Evolutionary conservation across 2,888 invertebrate species (phyloP), one percentile per base, ranked within the genome.

Genomic region (Xestobium rufovillosum): DNA sequence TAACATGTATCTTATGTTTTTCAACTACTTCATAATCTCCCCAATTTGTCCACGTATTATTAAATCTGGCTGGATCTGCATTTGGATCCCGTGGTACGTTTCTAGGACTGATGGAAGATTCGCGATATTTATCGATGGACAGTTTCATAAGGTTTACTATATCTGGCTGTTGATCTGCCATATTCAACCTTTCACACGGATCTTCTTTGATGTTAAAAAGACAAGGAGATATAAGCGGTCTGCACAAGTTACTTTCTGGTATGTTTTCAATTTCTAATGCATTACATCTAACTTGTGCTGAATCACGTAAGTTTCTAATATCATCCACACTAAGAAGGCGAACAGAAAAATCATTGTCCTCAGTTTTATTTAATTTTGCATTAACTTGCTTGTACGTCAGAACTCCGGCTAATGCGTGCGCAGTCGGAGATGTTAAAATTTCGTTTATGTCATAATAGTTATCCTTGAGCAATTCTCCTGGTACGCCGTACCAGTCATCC

Each of bases 11-110:
- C 38, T 55, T 57, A 31, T 51, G 37, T 32, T 44, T 52, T 3
- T 44, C 33, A 3, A 56, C 51, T 34, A 71, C 69, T 42, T 64
- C 61, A 68, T 71, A 72, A 48, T 76, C 75, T 48, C 63, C 57
- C 78, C 78, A 78, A 46, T 64, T 68, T 1, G 66, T 66, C 78
- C 78, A 79, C 0, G 70, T 69, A 33, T 68, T 66, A 34, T 73
- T 68, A 65, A 72, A 75, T 3, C 61, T 47, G 0, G 49, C 48
- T 0, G 78, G 78, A 60, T 77, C 65, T 1, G 71, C 69, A 2
- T 59, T 60, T 0, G 63, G 59, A 44, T 71, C 70, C 1, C 57
- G 49, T 1, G 67, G 63, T 1, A 65, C 47, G 39, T 73, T 73
- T 36, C 63, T 63, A 1, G 71, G 61, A 1, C 63, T 55, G 10